Base-by-base conservation (phyloP, 2,888 invertebrate species). In the Acleris holmiana region DNA sequence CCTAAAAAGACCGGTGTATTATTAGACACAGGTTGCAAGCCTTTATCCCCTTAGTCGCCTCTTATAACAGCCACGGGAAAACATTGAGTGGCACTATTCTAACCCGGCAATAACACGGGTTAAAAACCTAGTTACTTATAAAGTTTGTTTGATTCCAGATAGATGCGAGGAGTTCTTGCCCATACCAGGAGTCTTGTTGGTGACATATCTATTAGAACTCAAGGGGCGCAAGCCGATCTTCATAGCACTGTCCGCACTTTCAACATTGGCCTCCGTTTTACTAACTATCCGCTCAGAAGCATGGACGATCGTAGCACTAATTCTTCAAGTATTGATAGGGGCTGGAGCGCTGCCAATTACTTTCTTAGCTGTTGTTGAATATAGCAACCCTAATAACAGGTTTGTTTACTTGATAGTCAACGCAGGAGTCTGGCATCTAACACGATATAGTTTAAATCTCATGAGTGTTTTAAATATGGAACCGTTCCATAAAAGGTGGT, bases 341-440 rank as follows among this genome's bases (percentile, higher is more conserved):
- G 53, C 35, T 2, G 40, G 53, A 19, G 8, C 19, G 2, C 5
- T 7, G 2, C 10, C 18, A 15, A 40, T 53, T 2, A 40, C 17
- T 7, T 2, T 29, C 0, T 15, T 53, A 40, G 35, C 40, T n/a
- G 40, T 53, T 15, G 15, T 40, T 3, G 53, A 53, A 21, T 53
- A 53, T n/a, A 17, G 40, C 17, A 5, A 13, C 19, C 40, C 53
- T 13, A 53, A 53, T 13, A 35, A 53, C 18, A 53, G 53, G 13
- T 53, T 53, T 1, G 29, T 19, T 7, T 53, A 53, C 53, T 15
- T 40, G 40, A 10, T 53, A 1, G 13, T 7, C 5, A 53, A 53
- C 40, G n/a, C 19, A 5, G 13, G 7, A 10, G 3, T 15, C 2
- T 40, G 10, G 2, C 4, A 7, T 35, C 19, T 29, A 8, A 53